Evolutionary conservation across 2,888 invertebrate species (phyloP).

Genomic region (Agrotis ipsilon): DNA sequence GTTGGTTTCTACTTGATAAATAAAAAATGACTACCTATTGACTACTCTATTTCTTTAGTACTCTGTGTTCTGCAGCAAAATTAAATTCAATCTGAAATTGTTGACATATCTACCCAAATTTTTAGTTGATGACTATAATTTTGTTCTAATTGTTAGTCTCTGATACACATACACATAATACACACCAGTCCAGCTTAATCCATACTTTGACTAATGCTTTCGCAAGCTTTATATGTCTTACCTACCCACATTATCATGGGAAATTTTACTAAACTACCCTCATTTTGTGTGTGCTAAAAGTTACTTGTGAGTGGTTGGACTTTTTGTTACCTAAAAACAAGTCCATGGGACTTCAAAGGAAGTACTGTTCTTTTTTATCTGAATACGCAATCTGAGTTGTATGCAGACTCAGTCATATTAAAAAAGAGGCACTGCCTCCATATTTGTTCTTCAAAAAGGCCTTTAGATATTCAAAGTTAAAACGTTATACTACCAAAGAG

Average conservation of each 20-base stretch:
- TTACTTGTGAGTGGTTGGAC: slow-evolving; percentile 24
- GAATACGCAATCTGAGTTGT: no score
- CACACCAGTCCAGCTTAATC: slow-evolving; percentile 54
- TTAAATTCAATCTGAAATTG: slow-evolving; percentile 18
- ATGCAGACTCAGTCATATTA: background rate
- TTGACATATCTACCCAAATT: background rate
- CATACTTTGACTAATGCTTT: slow-evolving; percentile 59
- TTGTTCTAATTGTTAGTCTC: slow-evolving; percentile 12
- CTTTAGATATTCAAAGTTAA: background rate
- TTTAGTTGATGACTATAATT: slow-evolving; percentile 14
- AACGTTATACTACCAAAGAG: no score
- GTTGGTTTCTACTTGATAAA: background rate
- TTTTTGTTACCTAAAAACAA: slow-evolving; percentile 1
- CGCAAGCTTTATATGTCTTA: slow-evolving; percentile 51
- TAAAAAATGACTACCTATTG: background rate
- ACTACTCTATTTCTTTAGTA: slow-evolving; percentile 7
- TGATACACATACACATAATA: slow-evolving; percentile 48
- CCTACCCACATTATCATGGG: slow-evolving; percentile 20
- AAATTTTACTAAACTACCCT: slow-evolving; percentile 41
- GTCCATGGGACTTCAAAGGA: background rate
- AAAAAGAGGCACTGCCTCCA: background rate
- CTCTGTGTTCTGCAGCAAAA: slow-evolving; percentile 32
- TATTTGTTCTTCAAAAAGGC: background rate
- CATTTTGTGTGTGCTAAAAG: slow-evolving; percentile 39
- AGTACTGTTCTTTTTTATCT: no score